Evolutionary conservation across 2,888 invertebrate genomes (phyloP), one percentile per base, ranked within the genome.

Genomic region (Rhimphoctona megacephalus): DNA sequence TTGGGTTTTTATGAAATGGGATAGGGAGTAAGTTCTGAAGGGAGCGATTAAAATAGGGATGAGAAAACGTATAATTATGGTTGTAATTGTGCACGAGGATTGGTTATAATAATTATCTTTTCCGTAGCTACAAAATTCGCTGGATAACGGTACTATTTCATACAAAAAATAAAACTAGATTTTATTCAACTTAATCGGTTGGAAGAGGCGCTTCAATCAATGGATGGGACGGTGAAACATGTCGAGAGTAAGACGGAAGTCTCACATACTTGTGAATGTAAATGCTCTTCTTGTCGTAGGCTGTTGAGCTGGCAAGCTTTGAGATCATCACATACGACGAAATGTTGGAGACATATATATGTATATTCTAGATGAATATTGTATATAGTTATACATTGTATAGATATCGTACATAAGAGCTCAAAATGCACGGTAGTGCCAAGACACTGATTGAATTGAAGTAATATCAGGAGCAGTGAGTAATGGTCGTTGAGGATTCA

Each of bases 381-480:
- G 25, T 66, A 81, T 43, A 39, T 9, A 54, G 36, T 17, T 36
- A 64, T 76, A 61, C 2, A 77, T 14, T 61, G 30, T 70, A 61
- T 46, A 30, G n/a, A 46, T 70, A 70, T 36, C 43, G 33, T 46
- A 70, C 61, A 46, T 46, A 57, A 77, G 80, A 85, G 80, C 81
- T 66, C 78, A 74, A 83, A 86, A 79, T 85, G 69, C 91, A 88
- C 90, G 91, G 91, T 91, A 90, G 90, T 92, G 91, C 92, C 92
- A 92, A 94, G 94, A 94, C 94, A 94, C 94, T 94, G 94, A 94
- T 94, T 93, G 94, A 94, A 94, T 94, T 93, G 94, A 94, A 94
- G 94, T 93, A 94, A 94, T 94, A 94, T 94, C 94, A 94, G 92
- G 92, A 93, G 92, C 94, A 91, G 93, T 94, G 94, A 94, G 92